phyloP scores from a whole-genome alignment of 2,888 invertebrate species.

The Pachliopta kotzebuea region DNA sequence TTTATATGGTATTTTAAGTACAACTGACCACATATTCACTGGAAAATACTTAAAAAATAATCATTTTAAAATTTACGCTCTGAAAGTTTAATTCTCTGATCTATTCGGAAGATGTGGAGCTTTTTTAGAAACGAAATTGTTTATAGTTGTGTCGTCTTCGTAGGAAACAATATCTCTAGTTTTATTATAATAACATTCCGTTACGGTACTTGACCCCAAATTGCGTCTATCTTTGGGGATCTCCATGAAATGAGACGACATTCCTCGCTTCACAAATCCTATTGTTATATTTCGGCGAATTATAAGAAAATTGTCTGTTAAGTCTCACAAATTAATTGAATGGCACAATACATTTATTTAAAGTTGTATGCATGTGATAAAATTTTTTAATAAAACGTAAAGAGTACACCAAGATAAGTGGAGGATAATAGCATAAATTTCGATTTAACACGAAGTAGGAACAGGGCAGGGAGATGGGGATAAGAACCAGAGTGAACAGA shows the following conservation, averaged over 20 bases:
- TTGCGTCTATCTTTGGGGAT: conserved; percentile 3
- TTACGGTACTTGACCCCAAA: conserved; percentile 15
- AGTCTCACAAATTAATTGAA: not conserved
- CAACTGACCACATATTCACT: not conserved
- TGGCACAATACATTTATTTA: not conserved
- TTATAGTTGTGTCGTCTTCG: conserved; percentile 5
- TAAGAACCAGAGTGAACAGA: no score
- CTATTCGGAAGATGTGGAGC: not conserved
- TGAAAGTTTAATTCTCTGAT: not conserved
- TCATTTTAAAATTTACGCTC: not conserved
- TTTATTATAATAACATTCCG: conserved; percentile 3
- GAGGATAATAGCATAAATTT: no score
- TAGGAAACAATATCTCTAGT: not conserved
- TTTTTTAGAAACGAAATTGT: not conserved
- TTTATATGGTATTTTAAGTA: not conserved
- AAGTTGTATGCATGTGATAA: not conserved
- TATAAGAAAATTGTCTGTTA: conserved; percentile 4
- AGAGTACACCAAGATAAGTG: no score
- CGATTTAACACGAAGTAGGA: no score
- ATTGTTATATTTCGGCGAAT: conserved; percentile 13
- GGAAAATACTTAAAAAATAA: not conserved
- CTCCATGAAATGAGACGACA: conserved; percentile 5
- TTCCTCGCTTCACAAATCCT: conserved; percentile 3
- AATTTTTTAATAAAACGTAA: not conserved
- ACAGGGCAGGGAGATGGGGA: no score